Conservation (phyloP, 2,797 vertebrate genomes). For the Spinus pinus region DNA sequence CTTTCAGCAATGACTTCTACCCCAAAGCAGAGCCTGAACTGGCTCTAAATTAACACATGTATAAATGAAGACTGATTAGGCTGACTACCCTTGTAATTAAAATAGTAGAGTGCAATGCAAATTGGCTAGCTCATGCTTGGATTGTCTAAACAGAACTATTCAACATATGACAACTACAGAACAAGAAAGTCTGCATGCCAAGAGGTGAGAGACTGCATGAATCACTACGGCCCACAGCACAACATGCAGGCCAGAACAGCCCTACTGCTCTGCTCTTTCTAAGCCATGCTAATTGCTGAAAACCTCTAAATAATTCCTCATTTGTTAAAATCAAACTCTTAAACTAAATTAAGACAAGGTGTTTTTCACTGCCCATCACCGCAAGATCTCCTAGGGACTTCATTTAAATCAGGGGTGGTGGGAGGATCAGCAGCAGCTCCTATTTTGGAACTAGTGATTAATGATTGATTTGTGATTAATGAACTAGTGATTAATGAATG, state of each 20-base stretch:
- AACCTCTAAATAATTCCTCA: not conserved
- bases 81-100: slow-evolving; percentile 25
- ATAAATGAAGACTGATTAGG: not conserved
- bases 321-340: not conserved
- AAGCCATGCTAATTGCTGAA: not conserved
- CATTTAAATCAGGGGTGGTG: rapidly evolving
- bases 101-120: not conserved
- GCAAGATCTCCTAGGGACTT: not conserved
- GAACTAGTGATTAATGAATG: not conserved
- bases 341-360: not conserved
- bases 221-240: not conserved
- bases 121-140: not conserved
- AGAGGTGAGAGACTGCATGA: not conserved
- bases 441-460: not conserved
- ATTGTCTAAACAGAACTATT: not conserved
- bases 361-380: not conserved
- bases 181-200: slow-evolving; percentile 46
- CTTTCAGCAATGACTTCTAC: not conserved
- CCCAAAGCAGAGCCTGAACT: not conserved
- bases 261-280: not conserved
- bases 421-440: not conserved
- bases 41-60: not conserved
- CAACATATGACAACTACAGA: not conserved
- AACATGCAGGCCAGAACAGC: not conserved
- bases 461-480: not conserved